A percentile compares a stretch with the other conserved stretches of the same genome.
Conservation (phyloP, 2,113 vertebrate genomes). For the Alligator sinensis region DNA sequence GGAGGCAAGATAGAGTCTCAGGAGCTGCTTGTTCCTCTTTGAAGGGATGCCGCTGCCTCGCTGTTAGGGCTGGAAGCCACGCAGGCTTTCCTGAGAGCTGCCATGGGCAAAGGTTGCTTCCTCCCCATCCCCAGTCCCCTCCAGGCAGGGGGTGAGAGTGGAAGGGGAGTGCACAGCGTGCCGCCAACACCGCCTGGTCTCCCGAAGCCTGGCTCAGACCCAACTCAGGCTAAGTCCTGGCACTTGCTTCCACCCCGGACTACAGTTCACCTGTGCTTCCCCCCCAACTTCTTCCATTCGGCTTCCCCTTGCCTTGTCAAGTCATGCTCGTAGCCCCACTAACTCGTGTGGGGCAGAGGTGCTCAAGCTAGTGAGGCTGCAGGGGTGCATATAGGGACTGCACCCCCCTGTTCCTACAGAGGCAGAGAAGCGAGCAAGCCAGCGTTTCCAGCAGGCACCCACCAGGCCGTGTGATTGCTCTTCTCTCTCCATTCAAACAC, state of each 20-base stretch:
- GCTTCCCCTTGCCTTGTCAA: too few species aligned
- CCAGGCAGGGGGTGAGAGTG: neutral
- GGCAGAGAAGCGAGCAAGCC: neutral
- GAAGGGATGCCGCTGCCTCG: neutral
- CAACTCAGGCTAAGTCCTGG: neutral
- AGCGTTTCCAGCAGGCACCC: neutral
- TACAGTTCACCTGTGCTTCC: neutral
- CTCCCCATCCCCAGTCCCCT: too few species aligned
- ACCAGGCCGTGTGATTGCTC: fast-evolving
- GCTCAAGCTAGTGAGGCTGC: neutral
- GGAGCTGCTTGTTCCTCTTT: neutral
- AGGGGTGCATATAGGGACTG: neutral
- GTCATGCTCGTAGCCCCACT: too few species aligned
- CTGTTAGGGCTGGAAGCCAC: neutral
- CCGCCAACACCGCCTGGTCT: too few species aligned
- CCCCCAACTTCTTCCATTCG: neutral
- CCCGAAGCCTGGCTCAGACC: neutral
- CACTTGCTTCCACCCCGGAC: too few species aligned
- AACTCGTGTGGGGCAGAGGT: neutral
- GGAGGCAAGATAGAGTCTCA: neutral
- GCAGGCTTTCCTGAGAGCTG: neutral
- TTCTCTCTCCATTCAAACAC: neutral
- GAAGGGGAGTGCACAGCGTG: neutral
- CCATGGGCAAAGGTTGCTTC: neutral
- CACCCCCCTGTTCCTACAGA: neutral